Conservation (phyloP, 2,888 invertebrate genomes). For the Bruchidius siliquastri region DNA sequence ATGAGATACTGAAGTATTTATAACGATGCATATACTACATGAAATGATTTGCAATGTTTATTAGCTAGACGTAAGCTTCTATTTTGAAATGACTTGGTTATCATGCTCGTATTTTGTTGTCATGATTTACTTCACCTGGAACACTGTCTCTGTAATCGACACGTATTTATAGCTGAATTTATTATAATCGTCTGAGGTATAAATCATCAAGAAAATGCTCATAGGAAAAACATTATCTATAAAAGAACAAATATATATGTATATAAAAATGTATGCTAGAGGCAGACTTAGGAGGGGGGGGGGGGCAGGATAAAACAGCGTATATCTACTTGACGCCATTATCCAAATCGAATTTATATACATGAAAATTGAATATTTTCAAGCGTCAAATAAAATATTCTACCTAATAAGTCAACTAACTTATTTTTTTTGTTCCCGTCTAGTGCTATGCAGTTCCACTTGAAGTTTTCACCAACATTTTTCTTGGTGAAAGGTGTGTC, state of each 20-base stretch:
- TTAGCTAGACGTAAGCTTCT: neutral
- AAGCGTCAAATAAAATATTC: neutral
- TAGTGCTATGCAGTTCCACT: constrained; percentile 46
- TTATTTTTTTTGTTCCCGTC: constrained; percentile 8
- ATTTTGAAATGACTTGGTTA: neutral
- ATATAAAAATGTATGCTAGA: no score
- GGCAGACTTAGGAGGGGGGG: no score
- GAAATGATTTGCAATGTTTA: neutral
- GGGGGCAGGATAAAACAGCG: no score
- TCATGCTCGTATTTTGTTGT: neutral
- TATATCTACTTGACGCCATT: no score
- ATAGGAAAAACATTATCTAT: no score
- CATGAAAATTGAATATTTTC: neutral
- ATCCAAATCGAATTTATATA: neutral
- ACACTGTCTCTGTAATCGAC: neutral
- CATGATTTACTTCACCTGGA: neutral
- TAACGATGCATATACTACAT: neutral
- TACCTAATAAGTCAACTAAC: neutral
- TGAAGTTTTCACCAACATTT: constrained; percentile 50
- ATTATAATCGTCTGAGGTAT: neutral
- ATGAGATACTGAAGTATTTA: neutral
- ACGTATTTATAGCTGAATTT: neutral
- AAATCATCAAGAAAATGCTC: no score
- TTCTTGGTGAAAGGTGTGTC: constrained; percentile 67
- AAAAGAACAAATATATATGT: no score